Evolutionary conservation across 2,113 vertebrate genomes (phyloP).

Genomic region (Cichladusa arquata): DNA sequence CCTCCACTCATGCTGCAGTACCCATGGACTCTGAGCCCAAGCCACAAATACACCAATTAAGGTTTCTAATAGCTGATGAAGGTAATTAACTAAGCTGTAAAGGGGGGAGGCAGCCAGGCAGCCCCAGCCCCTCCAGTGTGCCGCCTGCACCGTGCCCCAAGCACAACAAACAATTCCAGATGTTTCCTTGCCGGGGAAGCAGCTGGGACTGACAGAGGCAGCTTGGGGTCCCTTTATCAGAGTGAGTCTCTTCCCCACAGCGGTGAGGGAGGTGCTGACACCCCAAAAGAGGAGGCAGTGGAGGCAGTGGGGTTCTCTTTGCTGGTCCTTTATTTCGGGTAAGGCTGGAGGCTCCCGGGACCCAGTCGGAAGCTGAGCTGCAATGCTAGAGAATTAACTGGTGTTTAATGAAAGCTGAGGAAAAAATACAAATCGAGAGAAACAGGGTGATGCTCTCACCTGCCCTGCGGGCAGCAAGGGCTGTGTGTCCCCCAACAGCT

Average conservation of each 20-base stretch:
- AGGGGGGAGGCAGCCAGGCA: neutral
- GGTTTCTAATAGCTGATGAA: neutral
- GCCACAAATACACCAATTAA: neutral
- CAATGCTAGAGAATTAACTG: neutral
- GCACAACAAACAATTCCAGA: slow-evolving; percentile 24
- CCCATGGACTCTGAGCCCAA: neutral
- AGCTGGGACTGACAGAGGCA: fast-evolving
- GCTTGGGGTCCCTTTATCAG: neutral
- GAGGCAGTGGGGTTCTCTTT: neutral
- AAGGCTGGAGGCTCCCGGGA: neutral
- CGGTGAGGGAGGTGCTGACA: neutral
- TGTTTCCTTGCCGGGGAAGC: neutral
- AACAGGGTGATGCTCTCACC: neutral
- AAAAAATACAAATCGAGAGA: neutral
- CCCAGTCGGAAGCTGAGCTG: neutral
- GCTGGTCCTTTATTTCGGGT: neutral
- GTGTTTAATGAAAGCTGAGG: slow-evolving; percentile 37
- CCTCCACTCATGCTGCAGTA: neutral
- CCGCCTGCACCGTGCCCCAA: fast-evolving
- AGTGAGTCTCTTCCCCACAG: neutral
- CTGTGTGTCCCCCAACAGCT: neutral
- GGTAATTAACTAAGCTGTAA: neutral
- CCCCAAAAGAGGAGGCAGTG: neutral
- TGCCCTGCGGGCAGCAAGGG: neutral
- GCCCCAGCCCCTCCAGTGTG: neutral